These are phyloP conservation scores for Drosophila teissieri DNA, from an alignment of 1,140 invertebrate species.

Conservation along the genomic window DNA sequence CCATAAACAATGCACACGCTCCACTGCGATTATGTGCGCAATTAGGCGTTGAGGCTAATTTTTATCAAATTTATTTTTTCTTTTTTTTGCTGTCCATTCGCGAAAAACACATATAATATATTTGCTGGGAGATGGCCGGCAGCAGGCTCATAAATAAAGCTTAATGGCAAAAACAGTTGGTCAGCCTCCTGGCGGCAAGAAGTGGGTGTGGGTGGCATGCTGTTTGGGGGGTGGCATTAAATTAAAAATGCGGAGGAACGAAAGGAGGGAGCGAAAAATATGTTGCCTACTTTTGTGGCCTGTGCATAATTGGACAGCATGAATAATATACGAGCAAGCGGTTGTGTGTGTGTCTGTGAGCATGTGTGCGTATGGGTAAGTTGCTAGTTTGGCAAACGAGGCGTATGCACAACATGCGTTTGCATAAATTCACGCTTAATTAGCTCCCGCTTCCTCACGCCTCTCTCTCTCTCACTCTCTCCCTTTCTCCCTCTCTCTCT, in stretches of 20 bases:
- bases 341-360: neutral
- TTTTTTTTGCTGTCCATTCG: slow-evolving; percentile 7
- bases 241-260: slow-evolving; percentile 45
- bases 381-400: slow-evolving; percentile 64
- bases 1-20: slow-evolving; percentile 48
- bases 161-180: slow-evolving; percentile 74
- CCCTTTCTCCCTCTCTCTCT: neutral
- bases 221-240: slow-evolving; percentile 13
- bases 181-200: slow-evolving; percentile 24
- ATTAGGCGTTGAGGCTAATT: slow-evolving; percentile 59
- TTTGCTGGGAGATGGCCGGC: slow-evolving; percentile 13
- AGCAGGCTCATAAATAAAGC: slow-evolving; percentile 70
- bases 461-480: neutral
- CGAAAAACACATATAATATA: slow-evolving; percentile 8
- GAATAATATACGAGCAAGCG: slow-evolving; percentile 58
- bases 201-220: neutral
- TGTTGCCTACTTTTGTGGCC: slow-evolving; percentile 60
- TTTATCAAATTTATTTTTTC: slow-evolving; percentile 33
- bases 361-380: slow-evolving; percentile 45
- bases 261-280: slow-evolving; percentile 52
- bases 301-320: slow-evolving; percentile 62
- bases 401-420: slow-evolving; percentile 78
- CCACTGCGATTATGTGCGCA: slow-evolving; percentile 57
- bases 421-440: slow-evolving; percentile 82
- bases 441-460: slow-evolving; percentile 47